Base-by-base conservation (phyloP, 2,797 vertebrate genomes). In the Novumbra hubbsi region DNA sequence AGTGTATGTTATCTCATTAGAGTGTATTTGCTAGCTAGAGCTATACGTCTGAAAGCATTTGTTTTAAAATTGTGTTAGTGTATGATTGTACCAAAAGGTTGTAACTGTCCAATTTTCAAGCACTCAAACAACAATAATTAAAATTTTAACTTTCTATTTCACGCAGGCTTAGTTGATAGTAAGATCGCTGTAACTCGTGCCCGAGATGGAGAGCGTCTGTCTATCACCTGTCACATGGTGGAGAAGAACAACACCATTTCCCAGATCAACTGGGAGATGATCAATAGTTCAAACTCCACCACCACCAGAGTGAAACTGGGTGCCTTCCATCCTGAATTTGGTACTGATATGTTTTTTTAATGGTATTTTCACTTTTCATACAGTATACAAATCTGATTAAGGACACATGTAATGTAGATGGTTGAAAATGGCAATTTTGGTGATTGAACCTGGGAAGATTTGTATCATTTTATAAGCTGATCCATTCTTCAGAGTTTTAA, bases 241-340 rank as follows among this genome's bases (percentile, higher is more conserved):
- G 80, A 78, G 19, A 64, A 83, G 0, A 80, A 81, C 1, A 81
- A 45, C 17, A 60, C 2, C 11, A 73, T 87, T 50, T 70, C 71
- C 32, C 88, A 89, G 65, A 71, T 87, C 70, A 87, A 83, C 80
- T 89, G 88, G 88, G 76, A 76, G 24, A 76, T 70, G 64, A 55
- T 63, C 7, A 65, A 41, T 21, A 77, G 75, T 32, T 28, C 62
- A 9, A 84, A 84, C 52, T 68, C 19, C 45, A 86, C 76, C 9
- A 76, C 55, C 9, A 60, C 55, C 21, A 60, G 55, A 60, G 9
- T 60, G 55, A 60, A 73, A 41, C 24, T 89, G 63, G 88, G 82
- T 27, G 81, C 28, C 3, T 83, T 78, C 71, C 78, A 86, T 64
- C 84, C 83, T 1, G 0, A 0, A 7, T 32, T 17, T 7, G 63